phyloP scores from a whole-genome alignment of 1,140 invertebrate species.

The Drosophila punjabiensis region DNA sequence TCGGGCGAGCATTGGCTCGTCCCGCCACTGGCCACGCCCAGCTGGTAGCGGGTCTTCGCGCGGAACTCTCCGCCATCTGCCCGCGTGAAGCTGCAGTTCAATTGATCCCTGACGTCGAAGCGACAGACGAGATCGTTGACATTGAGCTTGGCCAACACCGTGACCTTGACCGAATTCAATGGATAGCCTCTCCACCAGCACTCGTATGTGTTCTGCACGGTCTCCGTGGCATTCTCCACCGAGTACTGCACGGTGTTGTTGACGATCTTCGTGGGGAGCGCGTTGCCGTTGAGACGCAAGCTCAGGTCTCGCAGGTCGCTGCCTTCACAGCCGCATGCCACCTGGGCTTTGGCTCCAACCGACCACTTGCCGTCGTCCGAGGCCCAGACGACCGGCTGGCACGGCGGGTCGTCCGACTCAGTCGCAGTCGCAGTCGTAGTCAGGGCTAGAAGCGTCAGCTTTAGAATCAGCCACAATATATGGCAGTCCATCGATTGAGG shows the following conservation, averaged over 20 bases:
- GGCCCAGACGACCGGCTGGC: neutral
- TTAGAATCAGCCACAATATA: neutral
- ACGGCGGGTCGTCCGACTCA: neutral
- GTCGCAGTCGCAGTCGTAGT: neutral
- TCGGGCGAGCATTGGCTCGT: neutral
- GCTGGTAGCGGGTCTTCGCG: neutral
- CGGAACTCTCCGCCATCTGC: neutral
- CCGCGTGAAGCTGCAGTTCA: slow-evolving; percentile 7
- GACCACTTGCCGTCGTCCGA: neutral
- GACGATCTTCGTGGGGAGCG: neutral
- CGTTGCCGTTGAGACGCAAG: no score
- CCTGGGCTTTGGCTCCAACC: neutral
- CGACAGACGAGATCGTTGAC: slow-evolving; percentile 1
- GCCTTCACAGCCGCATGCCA: neutral
- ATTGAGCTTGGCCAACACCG: neutral
- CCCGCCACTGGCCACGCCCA: accelerated
- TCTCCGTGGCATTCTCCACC: neutral
- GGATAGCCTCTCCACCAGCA: neutral
- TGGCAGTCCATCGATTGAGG: slow-evolving; percentile 2
- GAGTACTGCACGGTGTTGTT: neutral
- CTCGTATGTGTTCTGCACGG: neutral
- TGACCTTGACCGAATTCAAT: accelerated
- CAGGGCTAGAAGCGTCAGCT: neutral
- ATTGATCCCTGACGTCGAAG: accelerated
- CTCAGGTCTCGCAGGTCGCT: neutral